Evolutionary conservation across 2,888 invertebrate species (phyloP).

Genomic region (Trachelus tabidus): DNA sequence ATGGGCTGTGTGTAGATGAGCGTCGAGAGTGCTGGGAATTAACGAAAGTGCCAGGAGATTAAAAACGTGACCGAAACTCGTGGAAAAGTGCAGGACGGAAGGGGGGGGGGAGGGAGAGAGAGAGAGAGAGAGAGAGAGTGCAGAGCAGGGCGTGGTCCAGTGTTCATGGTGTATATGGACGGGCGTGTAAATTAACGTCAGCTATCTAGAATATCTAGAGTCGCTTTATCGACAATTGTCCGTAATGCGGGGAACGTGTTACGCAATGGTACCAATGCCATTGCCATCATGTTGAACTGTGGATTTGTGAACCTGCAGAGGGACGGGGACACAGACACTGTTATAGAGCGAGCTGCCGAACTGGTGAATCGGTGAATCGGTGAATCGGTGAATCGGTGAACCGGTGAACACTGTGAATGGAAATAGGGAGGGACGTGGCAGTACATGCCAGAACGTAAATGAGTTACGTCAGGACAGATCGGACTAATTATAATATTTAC

Average conservation of each 20-base stretch:
- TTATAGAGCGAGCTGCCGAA: neutral
- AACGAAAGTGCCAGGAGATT: no score
- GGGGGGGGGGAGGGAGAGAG: slow-evolving; percentile 5
- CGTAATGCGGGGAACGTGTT: slow-evolving; percentile 21
- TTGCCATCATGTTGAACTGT: neutral
- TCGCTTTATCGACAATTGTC: slow-evolving; percentile 6
- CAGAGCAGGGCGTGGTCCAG: no score
- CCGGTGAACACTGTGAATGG: slow-evolving; percentile 3
- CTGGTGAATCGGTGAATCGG: slow-evolving; percentile 9
- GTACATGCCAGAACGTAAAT: slow-evolving; percentile 19
- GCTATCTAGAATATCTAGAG: slow-evolving; percentile 19
- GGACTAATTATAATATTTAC: slow-evolving; percentile 53
- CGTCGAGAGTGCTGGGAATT: no score
- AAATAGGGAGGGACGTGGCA: neutral
- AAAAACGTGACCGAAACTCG: neutral
- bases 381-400: slow-evolving; percentile 1
- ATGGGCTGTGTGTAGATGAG: no score
- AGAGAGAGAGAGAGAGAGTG: neutral
- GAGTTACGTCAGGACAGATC: slow-evolving; percentile 37
- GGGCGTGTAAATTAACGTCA: slow-evolving; percentile 25
- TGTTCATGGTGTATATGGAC: slow-evolving; percentile 7
- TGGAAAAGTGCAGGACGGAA: slow-evolving; percentile 15
- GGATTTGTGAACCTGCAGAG: neutral
- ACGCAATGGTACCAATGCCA: slow-evolving; percentile 1
- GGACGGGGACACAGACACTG: no score